phyloP scores from a whole-genome alignment of 2,113 vertebrate genomes.

The Hippocampus guttulatus region DNA sequence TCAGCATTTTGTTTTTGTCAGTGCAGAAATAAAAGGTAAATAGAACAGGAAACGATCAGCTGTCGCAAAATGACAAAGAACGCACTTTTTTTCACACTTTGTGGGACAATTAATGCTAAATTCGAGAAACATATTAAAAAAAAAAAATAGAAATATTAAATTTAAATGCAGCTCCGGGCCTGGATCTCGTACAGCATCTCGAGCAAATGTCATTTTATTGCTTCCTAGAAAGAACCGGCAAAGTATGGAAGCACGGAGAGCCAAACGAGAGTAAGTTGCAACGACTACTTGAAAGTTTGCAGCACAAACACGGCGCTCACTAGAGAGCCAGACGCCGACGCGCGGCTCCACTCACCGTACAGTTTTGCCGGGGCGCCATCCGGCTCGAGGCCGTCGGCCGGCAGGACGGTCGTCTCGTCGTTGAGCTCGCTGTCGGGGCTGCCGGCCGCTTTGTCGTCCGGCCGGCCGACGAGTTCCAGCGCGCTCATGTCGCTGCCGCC shows the following conservation, averaged over 20 bases:
- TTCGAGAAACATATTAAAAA: too few species aligned
- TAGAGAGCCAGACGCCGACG: too few species aligned
- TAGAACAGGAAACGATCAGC: too few species aligned
- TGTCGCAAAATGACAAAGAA: background rate
- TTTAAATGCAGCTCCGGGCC: background rate
- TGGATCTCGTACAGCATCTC: background rate
- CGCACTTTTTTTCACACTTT: background rate
- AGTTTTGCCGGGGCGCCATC: slow-evolving; percentile 93
- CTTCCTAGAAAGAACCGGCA: background rate
- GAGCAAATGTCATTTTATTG: background rate
- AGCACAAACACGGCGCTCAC: background rate
- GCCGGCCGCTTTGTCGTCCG: slow-evolving; percentile 85
- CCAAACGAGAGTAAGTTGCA: background rate
- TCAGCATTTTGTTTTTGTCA: background rate
- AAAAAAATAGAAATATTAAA: too few species aligned
- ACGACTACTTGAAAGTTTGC: background rate
- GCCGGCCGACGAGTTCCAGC: slow-evolving; percentile 83
- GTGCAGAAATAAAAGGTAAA: too few species aligned
- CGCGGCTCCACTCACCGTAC: slow-evolving; percentile 83
- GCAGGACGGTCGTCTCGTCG: slow-evolving; percentile 89
- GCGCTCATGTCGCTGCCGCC: slow-evolving; percentile 87
- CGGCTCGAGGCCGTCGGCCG: slow-evolving; percentile 87
- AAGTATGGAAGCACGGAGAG: background rate
- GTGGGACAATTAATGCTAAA: too few species aligned
- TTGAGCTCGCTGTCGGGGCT: slow-evolving; percentile 93